Evolutionary conservation across 1,140 invertebrate genomes (phyloP).

Genomic region (Megalonaias nervosa): DNA sequence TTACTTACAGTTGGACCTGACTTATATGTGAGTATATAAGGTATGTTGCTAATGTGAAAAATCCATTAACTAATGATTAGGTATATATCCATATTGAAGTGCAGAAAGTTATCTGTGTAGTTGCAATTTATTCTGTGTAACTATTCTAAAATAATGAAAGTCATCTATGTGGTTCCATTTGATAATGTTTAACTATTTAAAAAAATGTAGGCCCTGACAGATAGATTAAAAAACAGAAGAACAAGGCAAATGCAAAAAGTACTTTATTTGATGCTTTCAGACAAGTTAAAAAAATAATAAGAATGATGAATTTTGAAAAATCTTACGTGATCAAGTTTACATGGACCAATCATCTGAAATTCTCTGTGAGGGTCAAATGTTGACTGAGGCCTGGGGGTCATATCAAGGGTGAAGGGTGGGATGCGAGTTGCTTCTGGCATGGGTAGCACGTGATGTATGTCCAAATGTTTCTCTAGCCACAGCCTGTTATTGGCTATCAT

Average conservation of each 20-base stretch:
- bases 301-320: not conserved
- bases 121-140: no score
- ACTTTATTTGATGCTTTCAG: not conserved
- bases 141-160: no score
- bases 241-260: not conserved
- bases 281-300: not conserved
- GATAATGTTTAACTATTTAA: no score
- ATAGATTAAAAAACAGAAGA: not conserved
- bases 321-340: slow-evolving; percentile 62
- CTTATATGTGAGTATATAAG: no score
- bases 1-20: no score
- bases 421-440: slow-evolving; percentile 10
- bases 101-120: no score
- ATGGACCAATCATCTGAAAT: slow-evolving; percentile 56
- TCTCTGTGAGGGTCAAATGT: slow-evolving; percentile 55
- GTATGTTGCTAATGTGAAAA: no score
- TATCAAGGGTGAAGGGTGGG: slow-evolving; percentile 43
- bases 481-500: slow-evolving; percentile 57
- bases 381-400: slow-evolving; percentile 16
- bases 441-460: slow-evolving; percentile 48
- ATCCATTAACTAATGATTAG: no score
- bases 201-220: not conserved
- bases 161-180: no score
- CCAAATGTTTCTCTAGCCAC: slow-evolving; percentile 63
- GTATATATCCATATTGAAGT: no score